Conservation (phyloP, 2,888 invertebrate species). For the Xanthia icteritia region DNA sequence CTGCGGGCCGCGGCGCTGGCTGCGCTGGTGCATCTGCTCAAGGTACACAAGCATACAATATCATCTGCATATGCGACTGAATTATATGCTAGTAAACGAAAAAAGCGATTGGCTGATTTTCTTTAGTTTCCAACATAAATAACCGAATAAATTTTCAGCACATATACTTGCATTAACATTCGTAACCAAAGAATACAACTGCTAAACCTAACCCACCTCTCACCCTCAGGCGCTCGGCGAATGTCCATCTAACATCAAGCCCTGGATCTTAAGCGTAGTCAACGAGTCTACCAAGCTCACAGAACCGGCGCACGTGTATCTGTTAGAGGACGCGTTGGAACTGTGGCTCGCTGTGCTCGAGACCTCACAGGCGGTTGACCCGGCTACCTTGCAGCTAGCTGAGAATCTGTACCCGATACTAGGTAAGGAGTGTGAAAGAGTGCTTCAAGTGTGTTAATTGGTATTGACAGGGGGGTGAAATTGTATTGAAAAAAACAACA, state of each 20-base stretch:
- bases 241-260: slow-evolving; percentile 90
- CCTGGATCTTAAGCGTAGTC: slow-evolving; percentile 91
- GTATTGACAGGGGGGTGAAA: neutral
- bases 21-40: no score
- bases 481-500: neutral
- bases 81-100: no score
- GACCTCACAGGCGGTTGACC: slow-evolving; percentile 91
- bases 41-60: no score
- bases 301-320: slow-evolving; percentile 95
- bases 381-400: slow-evolving; percentile 92
- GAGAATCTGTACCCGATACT: slow-evolving; percentile 94
- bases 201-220: no score
- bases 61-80: no score
- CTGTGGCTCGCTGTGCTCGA: slow-evolving; percentile 97
- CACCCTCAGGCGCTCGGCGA: slow-evolving; percentile 89
- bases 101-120: no score
- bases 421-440: slow-evolving; percentile 86
- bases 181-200: no score
- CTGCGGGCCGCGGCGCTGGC: no score
- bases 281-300: slow-evolving; percentile 93
- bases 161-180: no score
- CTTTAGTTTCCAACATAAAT: no score
- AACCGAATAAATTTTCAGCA: no score
- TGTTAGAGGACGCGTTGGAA: slow-evolving; percentile 97
- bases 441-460: neutral